A percentile compares a stretch with the other conserved stretches of the same genome.
Evolutionary conservation across 2,113 vertebrate genomes (phyloP).

Genomic region (Marcusenius ussheri): DNA sequence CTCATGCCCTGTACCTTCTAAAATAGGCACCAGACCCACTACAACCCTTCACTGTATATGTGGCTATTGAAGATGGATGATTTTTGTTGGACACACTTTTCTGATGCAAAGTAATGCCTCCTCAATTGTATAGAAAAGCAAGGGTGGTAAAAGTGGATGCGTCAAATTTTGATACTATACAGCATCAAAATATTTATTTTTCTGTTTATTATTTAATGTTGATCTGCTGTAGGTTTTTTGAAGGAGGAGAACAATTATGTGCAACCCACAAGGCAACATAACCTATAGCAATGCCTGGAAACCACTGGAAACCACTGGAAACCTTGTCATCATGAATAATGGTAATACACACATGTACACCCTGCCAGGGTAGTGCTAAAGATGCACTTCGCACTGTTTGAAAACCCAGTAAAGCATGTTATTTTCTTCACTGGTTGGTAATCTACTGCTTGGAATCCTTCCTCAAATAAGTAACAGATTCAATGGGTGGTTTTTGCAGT

Average conservation of each 20-base stretch:
- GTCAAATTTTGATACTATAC: not conserved
- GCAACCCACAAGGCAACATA: not conserved
- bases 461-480: not conserved
- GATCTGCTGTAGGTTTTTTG: not conserved
- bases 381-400: not conserved
- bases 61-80: not conserved
- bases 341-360: not conserved
- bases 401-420: not conserved
- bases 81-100: not conserved
- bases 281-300: not conserved
- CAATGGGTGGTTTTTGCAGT: not conserved
- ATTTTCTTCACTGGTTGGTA: not conserved
- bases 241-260: not conserved
- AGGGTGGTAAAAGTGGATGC: not conserved
- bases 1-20: not conserved
- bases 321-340: not conserved
- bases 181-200: not conserved
- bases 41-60: not conserved
- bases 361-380: not conserved
- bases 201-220: not conserved
- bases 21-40: not conserved
- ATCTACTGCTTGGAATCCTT: not conserved
- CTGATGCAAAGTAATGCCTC: not conserved
- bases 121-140: not conserved
- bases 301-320: not conserved